Evolutionary conservation across 1,140 invertebrate genomes (phyloP).

Genomic region (Stegodyphus mimosarum): DNA sequence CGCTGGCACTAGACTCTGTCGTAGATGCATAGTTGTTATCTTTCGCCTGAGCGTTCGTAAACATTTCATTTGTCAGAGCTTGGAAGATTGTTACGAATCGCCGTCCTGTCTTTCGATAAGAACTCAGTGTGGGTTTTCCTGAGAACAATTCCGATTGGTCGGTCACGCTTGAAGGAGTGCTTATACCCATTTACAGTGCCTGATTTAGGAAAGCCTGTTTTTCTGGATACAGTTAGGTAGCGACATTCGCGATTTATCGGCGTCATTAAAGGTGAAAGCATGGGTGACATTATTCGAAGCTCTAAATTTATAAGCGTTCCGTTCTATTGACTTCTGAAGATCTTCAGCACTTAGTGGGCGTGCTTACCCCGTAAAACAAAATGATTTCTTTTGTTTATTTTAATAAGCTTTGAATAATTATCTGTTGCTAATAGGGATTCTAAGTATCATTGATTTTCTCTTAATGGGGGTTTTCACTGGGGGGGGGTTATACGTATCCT

Average conservation of each 20-base stretch:
- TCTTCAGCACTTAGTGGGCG: no score
- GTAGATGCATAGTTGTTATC: no score
- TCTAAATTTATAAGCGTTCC: no score
- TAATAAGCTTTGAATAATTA: no score
- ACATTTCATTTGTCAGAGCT: constrained; percentile 27
- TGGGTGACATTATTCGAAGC: not conserved
- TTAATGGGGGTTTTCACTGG: no score
- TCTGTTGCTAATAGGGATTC: no score
- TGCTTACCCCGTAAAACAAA: no score
- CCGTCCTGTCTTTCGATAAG: not conserved
- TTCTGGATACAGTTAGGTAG: constrained; percentile 24
- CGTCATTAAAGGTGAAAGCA: not conserved
- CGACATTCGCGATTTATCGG: constrained; percentile 41
- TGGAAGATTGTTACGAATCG: not conserved
- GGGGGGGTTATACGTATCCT: no score
- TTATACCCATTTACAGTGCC: constrained; percentile 31
- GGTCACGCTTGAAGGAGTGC: constrained; percentile 5
- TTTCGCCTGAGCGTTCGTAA: not conserved
- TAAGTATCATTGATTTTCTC: no score
- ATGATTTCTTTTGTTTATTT: no score
- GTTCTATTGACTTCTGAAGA: no score
- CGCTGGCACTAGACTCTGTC: no score
- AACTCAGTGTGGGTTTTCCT: not conserved
- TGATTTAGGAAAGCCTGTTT: not conserved
- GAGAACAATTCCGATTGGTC: constrained; percentile 9